Base-by-base conservation (phyloP, 2,113 vertebrate species). In the Atherinomorus stipes region DNA sequence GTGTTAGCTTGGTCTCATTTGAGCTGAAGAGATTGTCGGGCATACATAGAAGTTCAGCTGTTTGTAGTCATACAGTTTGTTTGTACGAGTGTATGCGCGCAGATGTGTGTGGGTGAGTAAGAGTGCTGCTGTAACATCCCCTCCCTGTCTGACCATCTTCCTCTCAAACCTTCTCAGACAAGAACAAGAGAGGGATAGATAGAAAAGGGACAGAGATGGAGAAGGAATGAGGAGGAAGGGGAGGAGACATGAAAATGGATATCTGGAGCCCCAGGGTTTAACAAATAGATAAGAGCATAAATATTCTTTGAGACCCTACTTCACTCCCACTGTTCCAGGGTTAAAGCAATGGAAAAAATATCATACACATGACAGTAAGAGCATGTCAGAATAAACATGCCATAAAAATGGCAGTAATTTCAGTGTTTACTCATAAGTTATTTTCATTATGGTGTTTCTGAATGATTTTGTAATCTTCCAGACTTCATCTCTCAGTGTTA, bases 201-300 rank as follows among this genome's bases (percentile, higher is more conserved):
- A 88, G 93, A 45, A 59, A 44, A 59, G 70, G 45, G 68, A 60
- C 61, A 56, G 65, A 75, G 62, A 71, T 57, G 16, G 34, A 64
- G 80, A 93, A 84, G n/a, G 54, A 66, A 74, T 59, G 66, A 70
- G 64, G 67, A 80, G 68, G 74, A 59, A 57, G 59, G 47, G 79
- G 83, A 83, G 71, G 75, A 91, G 91, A 92, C 91, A 56, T 71
- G 86, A 78, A 85, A 71, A 89, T 69, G 71, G 81, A 85, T 85
- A 85, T 80, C 37, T 90, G 90, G 89, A 88, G 86, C 83, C 85
- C 85, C 74, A 90, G 91, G 91, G 85, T 88, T 90, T 79, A 83
- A 91, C 53, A 71, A 59, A 82, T 86, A 92, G 93, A 95, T 94
- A 94, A 95, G 73, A 68, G 85, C 85, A 89, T 71, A 87, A 63